These are phyloP conservation scores for Gymnocypris eckloni DNA, from an alignment of 2,797 vertebrate genomes.

Conservation along the genomic window DNA sequence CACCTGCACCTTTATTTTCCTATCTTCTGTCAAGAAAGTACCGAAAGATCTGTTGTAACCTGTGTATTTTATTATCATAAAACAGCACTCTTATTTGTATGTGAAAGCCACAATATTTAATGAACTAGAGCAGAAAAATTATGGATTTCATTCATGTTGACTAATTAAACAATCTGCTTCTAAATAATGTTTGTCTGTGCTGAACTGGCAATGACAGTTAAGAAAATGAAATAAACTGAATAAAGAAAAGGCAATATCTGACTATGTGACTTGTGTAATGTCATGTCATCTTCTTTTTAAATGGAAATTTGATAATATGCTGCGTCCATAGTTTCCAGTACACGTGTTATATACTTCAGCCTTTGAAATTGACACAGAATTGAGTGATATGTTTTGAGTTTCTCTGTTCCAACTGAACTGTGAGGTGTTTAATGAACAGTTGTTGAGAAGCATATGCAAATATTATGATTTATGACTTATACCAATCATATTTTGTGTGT, in stretches of 20 bases:
- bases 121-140: not conserved
- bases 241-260: not conserved
- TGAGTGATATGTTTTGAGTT: conserved; percentile 6
- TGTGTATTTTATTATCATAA: not conserved
- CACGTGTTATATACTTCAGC: not conserved
- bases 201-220: not conserved
- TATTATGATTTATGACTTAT: not conserved
- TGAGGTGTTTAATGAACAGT: conserved; percentile 22
- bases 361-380: not conserved
- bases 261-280: not conserved
- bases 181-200: not conserved
- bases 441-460: conserved; percentile 21
- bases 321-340: not conserved
- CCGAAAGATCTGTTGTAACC: not conserved
- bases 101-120: not conserved
- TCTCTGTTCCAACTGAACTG: not conserved
- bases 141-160: not conserved
- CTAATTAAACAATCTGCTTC: not conserved
- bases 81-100: not conserved
- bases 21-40: not conserved
- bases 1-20: not conserved
- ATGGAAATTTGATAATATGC: not conserved
- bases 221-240: not conserved
- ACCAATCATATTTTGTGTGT: not conserved
- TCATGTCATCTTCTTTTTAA: not conserved